phyloP scores from a whole-genome alignment of 2,113 vertebrate species.

The Prunella himalayana region DNA sequence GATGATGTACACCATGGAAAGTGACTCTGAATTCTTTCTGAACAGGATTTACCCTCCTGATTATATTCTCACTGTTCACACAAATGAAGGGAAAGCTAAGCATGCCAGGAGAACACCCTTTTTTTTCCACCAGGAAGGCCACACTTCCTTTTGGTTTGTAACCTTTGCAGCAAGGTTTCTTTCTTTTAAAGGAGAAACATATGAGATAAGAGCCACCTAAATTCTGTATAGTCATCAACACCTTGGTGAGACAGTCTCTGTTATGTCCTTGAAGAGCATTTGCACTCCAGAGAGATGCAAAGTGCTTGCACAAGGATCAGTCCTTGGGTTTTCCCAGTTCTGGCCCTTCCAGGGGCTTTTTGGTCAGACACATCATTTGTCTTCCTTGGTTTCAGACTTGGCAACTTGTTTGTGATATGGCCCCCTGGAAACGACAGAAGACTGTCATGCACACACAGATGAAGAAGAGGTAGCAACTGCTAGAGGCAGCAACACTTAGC shows the following conservation, averaged over 20 bases:
- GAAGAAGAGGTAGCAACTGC: not conserved
- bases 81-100: not conserved
- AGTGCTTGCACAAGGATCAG: fast-evolving
- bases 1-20: not conserved
- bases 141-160: not conserved
- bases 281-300: not conserved
- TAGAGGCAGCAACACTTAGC: not conserved
- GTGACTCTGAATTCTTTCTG: not conserved
- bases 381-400: not conserved
- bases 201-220: not conserved
- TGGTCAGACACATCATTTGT: not conserved
- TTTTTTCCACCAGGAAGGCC: not conserved
- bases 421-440: not conserved
- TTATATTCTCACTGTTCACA: not conserved
- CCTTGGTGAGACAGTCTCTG: not conserved
- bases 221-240: not conserved
- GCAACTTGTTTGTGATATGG: not conserved
- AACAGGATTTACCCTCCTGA: not conserved
- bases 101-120: not conserved
- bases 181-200: not conserved
- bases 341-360: not conserved
- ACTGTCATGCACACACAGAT: not conserved
- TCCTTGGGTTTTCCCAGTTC: not conserved
- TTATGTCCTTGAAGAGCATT: not conserved
- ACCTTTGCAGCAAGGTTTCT: not conserved